These are phyloP conservation scores for Semaprochilodus insignis DNA, from an alignment of 2,797 vertebrate species.

Conservation along the genomic window DNA sequence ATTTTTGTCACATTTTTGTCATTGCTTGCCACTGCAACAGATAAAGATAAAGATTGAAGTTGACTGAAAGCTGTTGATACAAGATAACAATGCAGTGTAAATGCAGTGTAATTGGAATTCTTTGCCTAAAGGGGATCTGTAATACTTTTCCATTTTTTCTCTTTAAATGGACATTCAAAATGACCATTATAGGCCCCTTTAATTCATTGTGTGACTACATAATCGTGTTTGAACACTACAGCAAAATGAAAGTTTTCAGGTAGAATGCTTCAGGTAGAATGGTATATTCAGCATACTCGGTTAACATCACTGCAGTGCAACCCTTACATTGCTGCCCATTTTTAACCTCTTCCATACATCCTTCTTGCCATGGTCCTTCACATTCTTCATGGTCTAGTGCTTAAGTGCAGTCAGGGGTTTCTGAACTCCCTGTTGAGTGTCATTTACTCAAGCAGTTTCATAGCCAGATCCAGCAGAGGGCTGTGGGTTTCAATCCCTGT, in stretches of 20 bases:
- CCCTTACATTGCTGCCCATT: too few relatives aligned
- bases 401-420: constrained; percentile 16
- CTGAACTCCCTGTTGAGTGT: constrained; percentile 1
- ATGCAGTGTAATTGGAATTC: neutral
- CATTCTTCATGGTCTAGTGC: constrained; percentile 16
- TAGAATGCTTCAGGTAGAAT: too few relatives aligned
- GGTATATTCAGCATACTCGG: neutral
- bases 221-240: neutral
- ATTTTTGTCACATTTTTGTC: too few relatives aligned
- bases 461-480: neutral
- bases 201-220: neutral
- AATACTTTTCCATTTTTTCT: neutral
- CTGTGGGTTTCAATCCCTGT: neutral
- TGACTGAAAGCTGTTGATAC: neutral
- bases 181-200: too few relatives aligned
- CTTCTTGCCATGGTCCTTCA: neutral
- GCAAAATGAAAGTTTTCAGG: too few relatives aligned
- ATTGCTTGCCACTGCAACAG: too few relatives aligned
- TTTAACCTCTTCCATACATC: neutral
- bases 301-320: neutral
- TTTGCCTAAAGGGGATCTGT: neutral
- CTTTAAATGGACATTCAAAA: too few relatives aligned
- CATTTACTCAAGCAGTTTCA: constrained; percentile 3
- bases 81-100: neutral
- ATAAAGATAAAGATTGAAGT: too few relatives aligned